phyloP scores from a whole-genome alignment of 2,888 invertebrate species.

The Metacarcinus magister region DNA sequence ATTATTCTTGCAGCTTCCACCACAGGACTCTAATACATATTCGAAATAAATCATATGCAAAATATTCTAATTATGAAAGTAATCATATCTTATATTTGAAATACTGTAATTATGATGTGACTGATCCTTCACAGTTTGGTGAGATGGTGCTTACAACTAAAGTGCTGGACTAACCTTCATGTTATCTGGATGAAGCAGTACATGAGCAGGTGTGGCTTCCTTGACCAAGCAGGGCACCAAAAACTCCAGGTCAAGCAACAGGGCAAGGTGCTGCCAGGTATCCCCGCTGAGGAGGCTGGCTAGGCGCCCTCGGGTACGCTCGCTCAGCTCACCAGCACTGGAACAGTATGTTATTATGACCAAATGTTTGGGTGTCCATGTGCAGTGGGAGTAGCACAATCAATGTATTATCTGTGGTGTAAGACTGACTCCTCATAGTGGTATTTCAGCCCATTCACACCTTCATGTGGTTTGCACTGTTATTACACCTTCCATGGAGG shows the following conservation, averaged over 20 bases:
- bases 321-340: constrained; percentile 71
- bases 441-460: too few species aligned
- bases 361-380: not conserved
- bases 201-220: constrained; percentile 67
- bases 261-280: constrained; percentile 77
- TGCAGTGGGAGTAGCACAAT: not conserved
- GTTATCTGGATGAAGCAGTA: constrained; percentile 76
- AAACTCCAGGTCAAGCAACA: constrained; percentile 74
- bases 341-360: not conserved
- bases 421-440: too few species aligned
- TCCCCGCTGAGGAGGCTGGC: constrained; percentile 77
- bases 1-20: too few species aligned
- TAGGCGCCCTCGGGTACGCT: constrained; percentile 63
- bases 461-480: too few species aligned
- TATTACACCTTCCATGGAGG: too few species aligned
- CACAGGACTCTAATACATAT: too few species aligned
- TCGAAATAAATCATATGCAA: too few species aligned
- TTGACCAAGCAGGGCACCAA: constrained; percentile 67
- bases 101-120: not conserved
- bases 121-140: constrained; percentile 10
- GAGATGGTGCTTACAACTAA: not conserved
- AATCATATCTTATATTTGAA: too few species aligned
- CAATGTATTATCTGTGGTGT: too few species aligned
- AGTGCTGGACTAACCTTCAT: constrained; percentile 75
- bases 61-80: too few species aligned